Base-by-base conservation (phyloP, 2,797 vertebrate genomes). In the Lepus oiostolus region DNA sequence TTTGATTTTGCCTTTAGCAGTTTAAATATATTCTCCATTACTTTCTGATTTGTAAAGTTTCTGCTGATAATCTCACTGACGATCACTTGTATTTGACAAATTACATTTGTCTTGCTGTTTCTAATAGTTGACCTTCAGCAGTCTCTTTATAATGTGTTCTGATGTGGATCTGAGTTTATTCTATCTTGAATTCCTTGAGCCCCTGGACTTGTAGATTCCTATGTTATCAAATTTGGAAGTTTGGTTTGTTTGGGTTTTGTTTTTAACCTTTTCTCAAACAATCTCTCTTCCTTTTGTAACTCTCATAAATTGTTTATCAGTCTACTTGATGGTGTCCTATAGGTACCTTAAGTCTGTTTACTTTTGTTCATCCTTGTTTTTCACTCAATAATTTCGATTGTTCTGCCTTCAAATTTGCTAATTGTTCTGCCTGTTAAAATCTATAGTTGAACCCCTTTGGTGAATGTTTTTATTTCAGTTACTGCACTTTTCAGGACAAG, bases 201-300 rank as follows among this genome's bases (percentile, higher is more conserved):
- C 83, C 42, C 75, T 90, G 21, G 17, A 21, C 81, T 85, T 75
- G 4, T 92, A 68, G 35, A 32, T 84, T 82, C 11, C 32, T 88
- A 28, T 63, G 35, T 85, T 21, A 65, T 92, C 17, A 88, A n/a
- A 67, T 92, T 92, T 85, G 81, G 47, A n/a, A 85, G 38, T 14
- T 28, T 42, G 38, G 38, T 42, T 42, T 42, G 38, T 42, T 42
- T 42, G 38, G 38, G 38, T 84, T 71, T 30, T 60, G 16, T 72
- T 85, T 35, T 32, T 14, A 54, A 8, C 12, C 30, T 72, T 62
- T 42, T 85, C 80, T 83, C 77, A 32, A 58, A 42, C 38, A 2
- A 50, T 62, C 11, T 85, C 63, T 68, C 47, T 88, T 2, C 65
- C 54, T 83, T 8, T 13, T 65, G 47, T 50, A 35, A 72, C 4